Evolutionary conservation across 2,113 vertebrate genomes (phyloP).

Genomic region (Ranitomeya variabilis): DNA sequence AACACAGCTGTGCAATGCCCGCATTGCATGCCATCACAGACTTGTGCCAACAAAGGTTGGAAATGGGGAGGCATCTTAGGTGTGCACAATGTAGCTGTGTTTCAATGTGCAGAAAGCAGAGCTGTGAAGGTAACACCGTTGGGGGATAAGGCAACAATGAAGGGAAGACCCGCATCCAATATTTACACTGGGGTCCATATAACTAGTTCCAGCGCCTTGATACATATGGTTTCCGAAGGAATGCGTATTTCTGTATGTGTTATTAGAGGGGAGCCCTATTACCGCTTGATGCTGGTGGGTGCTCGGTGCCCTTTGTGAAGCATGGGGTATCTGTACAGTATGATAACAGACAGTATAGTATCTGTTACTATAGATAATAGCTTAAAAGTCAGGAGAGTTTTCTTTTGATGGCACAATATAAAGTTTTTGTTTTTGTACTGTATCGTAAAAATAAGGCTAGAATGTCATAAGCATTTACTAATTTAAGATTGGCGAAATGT

Average conservation of each 20-base stretch:
- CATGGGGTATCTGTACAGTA: neutral
- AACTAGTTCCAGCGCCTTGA: neutral
- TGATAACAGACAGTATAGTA: neutral
- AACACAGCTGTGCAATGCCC: no score
- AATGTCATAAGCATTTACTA: slow-evolving; percentile 5
- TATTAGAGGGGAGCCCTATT: neutral
- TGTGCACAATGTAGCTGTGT: no score
- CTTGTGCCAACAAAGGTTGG: no score
- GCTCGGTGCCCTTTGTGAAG: no score
- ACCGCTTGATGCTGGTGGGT: neutral
- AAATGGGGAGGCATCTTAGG: no score
- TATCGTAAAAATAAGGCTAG: neutral
- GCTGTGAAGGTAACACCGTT: no score
- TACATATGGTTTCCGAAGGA: neutral
- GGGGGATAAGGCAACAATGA: no score
- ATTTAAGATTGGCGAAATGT: neutral
- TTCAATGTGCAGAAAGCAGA: no score
- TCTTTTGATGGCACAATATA: neutral
- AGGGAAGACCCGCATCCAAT: no score
- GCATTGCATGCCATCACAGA: no score
- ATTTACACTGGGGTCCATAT: no score
- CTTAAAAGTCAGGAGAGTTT: neutral
- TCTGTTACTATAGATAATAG: neutral
- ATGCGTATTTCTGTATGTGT: neutral
- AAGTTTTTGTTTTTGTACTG: neutral